A percentile compares a stretch with the other conserved stretches of the same genome.
Evolutionary conservation across 2,888 invertebrate genomes (phyloP).

Genomic region (Mesopsocus fuscifrons): DNA sequence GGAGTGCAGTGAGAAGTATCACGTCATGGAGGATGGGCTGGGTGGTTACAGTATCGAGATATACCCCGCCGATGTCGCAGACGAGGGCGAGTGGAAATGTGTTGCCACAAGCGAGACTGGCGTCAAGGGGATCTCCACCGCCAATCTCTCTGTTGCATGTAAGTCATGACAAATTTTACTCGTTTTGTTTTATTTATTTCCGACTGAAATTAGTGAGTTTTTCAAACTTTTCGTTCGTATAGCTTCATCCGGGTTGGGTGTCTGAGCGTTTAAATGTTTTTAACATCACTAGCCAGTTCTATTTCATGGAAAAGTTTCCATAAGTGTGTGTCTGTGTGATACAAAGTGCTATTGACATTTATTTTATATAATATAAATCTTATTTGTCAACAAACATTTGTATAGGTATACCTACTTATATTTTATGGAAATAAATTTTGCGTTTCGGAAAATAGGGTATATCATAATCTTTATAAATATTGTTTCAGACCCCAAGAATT

Average conservation of each 20-base stretch:
- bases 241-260: too few relatives aligned
- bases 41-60: constrained; percentile 64
- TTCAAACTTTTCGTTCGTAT: background rate
- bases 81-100: constrained; percentile 82
- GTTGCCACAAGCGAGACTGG: constrained; percentile 61
- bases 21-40: constrained; percentile 56
- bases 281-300: too few relatives aligned
- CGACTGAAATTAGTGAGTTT: background rate
- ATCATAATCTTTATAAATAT: too few relatives aligned
- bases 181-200: constrained; percentile 7
- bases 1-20: constrained; percentile 34
- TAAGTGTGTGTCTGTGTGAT: too few relatives aligned
- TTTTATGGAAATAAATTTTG: too few relatives aligned
- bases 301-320: too few relatives aligned
- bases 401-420: too few relatives aligned
- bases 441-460: too few relatives aligned
- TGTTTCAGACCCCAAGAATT: constrained; percentile 83
- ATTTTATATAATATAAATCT: too few relatives aligned
- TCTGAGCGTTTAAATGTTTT: too few relatives aligned
- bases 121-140: constrained; percentile 53
- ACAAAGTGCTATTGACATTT: too few relatives aligned
- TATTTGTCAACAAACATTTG: too few relatives aligned
- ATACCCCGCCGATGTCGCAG: constrained; percentile 52
- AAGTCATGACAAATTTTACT: constrained; percentile 23
- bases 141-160: constrained; percentile 61